Evolutionary conservation across 2,888 invertebrate genomes (phyloP), one percentile per base, ranked within the genome.

Genomic region (Tromatobia lineatoria): DNA sequence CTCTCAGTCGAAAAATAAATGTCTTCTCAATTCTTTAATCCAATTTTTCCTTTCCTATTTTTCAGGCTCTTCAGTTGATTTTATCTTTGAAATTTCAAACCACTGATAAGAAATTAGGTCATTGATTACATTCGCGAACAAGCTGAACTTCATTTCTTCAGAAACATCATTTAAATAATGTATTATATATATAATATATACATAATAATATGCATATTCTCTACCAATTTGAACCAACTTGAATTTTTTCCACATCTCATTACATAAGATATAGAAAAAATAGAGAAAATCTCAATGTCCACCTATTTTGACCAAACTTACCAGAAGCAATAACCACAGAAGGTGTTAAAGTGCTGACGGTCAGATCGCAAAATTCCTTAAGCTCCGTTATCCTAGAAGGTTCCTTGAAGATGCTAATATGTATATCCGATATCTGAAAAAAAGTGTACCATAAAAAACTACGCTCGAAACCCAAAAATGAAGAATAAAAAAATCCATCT

Each of bases 361-460:
- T 97, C 82, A 94, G 94, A 87, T 96, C 95, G 94, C 97, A 97
- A 94, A 98, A 98, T 90, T 96, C 96, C 91, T 95, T 95, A 80
- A 98, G 95, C 89, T 98, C 96, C 45, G 96, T 95, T 91, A 97
- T 96, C 91, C 98, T 95, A 11, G 95, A 94, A 54, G 95, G 95
- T 92, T 98, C 98, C 90, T 96, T 95, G 93, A 97, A 98, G 93
- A 97, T 96, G 93, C 98, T 98, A 85, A 98, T 96, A 93, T 98
- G 98, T 87, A 98, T 95, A 94, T 98, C 98, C 82, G 98, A 97
- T 90, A 98, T 96, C 98, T 98, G 93, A 67, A 95, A 34, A 64
- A 61, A 7, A 3, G 47, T 73, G 10, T 42, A 23, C 15, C 7
- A 54, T 13, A 3, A n/a, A 70, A 38, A 15, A 25, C 23, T 29